Evolutionary conservation across 2,888 invertebrate genomes (phyloP), one percentile per base, ranked within the genome.

Genomic region (Hydraecia micacea): DNA sequence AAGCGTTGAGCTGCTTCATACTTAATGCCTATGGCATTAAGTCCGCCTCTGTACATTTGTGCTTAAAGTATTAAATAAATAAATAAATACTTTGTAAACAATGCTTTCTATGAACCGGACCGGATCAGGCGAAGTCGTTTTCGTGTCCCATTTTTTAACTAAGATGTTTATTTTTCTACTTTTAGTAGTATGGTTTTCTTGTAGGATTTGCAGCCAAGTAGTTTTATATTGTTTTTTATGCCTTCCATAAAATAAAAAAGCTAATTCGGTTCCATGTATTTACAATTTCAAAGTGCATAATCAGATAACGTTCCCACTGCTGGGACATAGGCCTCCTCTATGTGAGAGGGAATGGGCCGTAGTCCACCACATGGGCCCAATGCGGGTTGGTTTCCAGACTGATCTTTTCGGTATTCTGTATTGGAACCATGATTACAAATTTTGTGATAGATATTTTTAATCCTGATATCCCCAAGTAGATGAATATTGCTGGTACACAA

Each of bases 1-100:
- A 49, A 65, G 32, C 11, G 18, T 72, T 7, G 15, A 65, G 42
- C 9, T 4, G 46, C 36, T 69, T 67, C 39, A 32, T 49, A 76
- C n/a, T n/a, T n/a, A n/a, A n/a, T n/a, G n/a, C n/a, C n/a, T n/a
- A n/a, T n/a, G n/a, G n/a, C n/a, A n/a, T n/a, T n/a, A n/a, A n/a
- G n/a, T n/a, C n/a, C n/a, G n/a, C n/a, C n/a, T n/a, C n/a, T n/a
- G n/a, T n/a, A n/a, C n/a, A n/a, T n/a, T n/a, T n/a, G n/a, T n/a
- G n/a, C n/a, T n/a, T n/a, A n/a, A n/a, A n/a, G n/a, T n/a, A n/a
- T n/a, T n/a, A n/a, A n/a, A n/a, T n/a, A n/a, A n/a, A n/a, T n/a
- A n/a, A n/a, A n/a, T n/a, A n/a, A n/a, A n/a, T n/a, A n/a, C 68
- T 66, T 67, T 65, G 77, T 79, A 75, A 81, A 85, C 79, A 77